Evolutionary conservation across 2,888 invertebrate genomes (phyloP).

Genomic region (Rhyacophila evoluta): DNA sequence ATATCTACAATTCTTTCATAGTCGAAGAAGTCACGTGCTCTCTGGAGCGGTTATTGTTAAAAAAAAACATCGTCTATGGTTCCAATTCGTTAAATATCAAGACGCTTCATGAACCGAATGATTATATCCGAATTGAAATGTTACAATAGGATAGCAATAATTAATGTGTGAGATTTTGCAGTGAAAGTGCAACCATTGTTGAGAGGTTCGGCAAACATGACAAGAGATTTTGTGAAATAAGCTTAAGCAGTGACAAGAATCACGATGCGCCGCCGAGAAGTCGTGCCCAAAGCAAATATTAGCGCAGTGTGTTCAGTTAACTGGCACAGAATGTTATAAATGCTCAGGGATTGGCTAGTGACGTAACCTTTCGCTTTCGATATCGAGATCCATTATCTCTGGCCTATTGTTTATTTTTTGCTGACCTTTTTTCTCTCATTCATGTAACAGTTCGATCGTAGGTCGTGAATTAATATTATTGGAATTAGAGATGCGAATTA

Average conservation of each 20-base stretch:
- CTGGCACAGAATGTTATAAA: conserved; percentile 48
- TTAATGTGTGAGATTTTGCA: conserved; percentile 15
- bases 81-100: too few relatives aligned
- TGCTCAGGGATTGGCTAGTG: conserved; percentile 46
- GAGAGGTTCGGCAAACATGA: conserved; percentile 7
- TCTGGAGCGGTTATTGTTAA: too few relatives aligned
- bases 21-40: too few relatives aligned
- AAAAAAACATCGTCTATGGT: too few relatives aligned
- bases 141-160: not conserved
- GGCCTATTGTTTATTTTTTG: conserved; percentile 53
- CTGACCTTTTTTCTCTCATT: conserved; percentile 46
- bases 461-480: conserved; percentile 32
- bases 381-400: conserved; percentile 50
- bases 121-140: not conserved
- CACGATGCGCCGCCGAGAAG: conserved; percentile 44
- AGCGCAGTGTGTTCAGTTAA: conserved; percentile 41
- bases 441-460: conserved; percentile 35
- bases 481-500: conserved; percentile 17
- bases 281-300: conserved; percentile 42
- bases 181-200: conserved; percentile 4
- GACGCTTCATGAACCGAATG: not conserved
- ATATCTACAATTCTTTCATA: too few relatives aligned
- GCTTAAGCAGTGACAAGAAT: not conserved
- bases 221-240: conserved; percentile 5
- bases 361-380: conserved; percentile 54